Base-by-base conservation (phyloP, 2,797 vertebrate species). In the Enoplosus armatus region DNA sequence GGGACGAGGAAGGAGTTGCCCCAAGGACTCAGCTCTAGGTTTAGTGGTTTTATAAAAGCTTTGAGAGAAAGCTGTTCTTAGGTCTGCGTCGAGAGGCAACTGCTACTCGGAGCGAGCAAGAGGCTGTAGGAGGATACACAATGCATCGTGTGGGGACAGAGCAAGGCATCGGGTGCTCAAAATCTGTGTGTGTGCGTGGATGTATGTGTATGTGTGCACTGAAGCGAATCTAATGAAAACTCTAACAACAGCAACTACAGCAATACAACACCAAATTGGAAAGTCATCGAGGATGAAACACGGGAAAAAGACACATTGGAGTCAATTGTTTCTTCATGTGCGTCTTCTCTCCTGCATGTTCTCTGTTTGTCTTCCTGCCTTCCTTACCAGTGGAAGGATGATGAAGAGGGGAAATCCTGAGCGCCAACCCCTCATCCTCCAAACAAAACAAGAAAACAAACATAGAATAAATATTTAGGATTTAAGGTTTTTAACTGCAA, bases 11-110 rank as follows among this genome's bases (percentile, higher is more conserved):
- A 78, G 85, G 82, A 71, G 91, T 90, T 89, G 88, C 85, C 86
- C 71, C 37, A 84, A 93, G 90, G 83, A 91, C 92, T 93, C 86
- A 93, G 94, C 90, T 88, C 89, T 93, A 75, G 80, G 92, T 87
- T 93, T 82, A 70, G 35, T 86, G 74, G 26, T 85, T 89, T 89
- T 61, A 62, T 66, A 64, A 85, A 88, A 84, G 77, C 79, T 82
- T 68, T 35, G 68, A 82, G 69, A 72, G 68, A 80, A 87, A 74
- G 77, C 82, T 83, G 76, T 86, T 87, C 77, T 85, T 92, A 90
- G 85, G 74, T 85, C 87, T 91, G 79, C 20, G 58, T 89, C 72
- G 75, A 75, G 69, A 88, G 88, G 88, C 88, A 88, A 88, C 87
- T 89, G 83, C 82, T 85, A 83, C 85, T 89, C 81, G 54, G 61